Evolutionary conservation across 1,140 invertebrate species (phyloP).

Genomic region (Halesus radiatus): DNA sequence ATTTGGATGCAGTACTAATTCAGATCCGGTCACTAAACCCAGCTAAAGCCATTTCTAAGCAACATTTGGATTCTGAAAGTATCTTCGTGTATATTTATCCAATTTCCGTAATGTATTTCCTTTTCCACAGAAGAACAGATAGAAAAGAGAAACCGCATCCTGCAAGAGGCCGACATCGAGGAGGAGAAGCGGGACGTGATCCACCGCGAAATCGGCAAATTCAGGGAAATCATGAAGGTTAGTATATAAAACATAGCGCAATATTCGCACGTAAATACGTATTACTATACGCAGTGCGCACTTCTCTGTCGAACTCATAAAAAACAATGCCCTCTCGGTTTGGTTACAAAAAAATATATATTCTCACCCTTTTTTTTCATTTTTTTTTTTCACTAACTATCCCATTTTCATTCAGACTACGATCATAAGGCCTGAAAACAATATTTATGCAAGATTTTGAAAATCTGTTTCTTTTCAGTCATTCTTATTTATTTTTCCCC

Average conservation of each 20-base stretch:
- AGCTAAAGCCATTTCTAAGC: no score
- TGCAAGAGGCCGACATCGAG: conserved; percentile 88
- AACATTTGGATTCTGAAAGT: no score
- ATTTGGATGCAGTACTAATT: no score
- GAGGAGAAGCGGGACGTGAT: conserved; percentile 97
- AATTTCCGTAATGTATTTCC: no score
- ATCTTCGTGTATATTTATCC: no score
- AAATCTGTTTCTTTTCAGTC: no score
- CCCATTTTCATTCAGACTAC: neutral
- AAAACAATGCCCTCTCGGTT: neutral
- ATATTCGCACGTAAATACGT: neutral
- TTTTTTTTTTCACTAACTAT: neutral
- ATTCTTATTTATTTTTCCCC: no score
- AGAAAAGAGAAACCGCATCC: conserved; percentile 70
- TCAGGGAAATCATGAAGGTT: conserved; percentile 97
- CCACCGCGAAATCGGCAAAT: conserved; percentile 96
- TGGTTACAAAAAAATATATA: neutral
- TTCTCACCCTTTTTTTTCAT: neutral
- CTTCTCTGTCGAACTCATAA: neutral
- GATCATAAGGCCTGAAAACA: no score
- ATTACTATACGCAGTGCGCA: neutral
- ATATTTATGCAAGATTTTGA: no score
- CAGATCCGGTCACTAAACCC: no score
- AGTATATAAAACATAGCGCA: conserved; percentile 57
- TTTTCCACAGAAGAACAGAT: conserved; percentile 71